Evolutionary conservation across 2,888 invertebrate genomes (phyloP).

Genomic region (Pelosia muscerda): DNA sequence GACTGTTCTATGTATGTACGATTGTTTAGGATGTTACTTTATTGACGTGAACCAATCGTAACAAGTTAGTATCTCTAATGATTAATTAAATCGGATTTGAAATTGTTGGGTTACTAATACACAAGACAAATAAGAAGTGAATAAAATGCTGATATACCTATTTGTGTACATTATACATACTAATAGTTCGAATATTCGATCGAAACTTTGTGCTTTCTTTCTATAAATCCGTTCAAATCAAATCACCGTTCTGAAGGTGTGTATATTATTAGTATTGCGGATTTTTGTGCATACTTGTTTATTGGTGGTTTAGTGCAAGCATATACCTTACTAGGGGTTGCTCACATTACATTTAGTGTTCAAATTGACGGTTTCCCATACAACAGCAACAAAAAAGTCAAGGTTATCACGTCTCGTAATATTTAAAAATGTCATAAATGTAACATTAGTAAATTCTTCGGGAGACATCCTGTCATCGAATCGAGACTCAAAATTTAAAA

Average conservation of each 20-base stretch:
- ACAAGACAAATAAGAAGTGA: background rate
- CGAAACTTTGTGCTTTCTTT: constrained; percentile 10
- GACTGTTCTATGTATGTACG: no score
- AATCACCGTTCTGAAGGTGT: background rate
- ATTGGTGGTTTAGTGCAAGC: constrained; percentile 32
- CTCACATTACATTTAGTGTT: constrained; percentile 35
- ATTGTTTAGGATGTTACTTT: no score
- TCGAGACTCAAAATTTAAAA: constrained; percentile 65
- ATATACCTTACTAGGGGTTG: constrained; percentile 29
- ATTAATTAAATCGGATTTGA: background rate
- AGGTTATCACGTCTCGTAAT: constrained; percentile 57
- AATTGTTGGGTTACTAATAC: background rate
- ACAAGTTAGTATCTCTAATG: no score
- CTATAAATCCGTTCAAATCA: no score
- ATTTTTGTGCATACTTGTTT: constrained; percentile 20
- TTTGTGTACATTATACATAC: background rate
- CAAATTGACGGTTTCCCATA: constrained; percentile 27
- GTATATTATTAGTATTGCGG: constrained; percentile 9
- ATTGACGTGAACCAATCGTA: no score
- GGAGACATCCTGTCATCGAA: constrained; percentile 70
- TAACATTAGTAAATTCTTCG: constrained; percentile 62
- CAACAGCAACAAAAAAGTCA: constrained; percentile 29
- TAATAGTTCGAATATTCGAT: constrained; percentile 4
- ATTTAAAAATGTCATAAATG: constrained; percentile 58
- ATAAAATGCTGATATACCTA: background rate